Conservation (phyloP, 2,797 vertebrate genomes). For the Sus cebifrons region DNA sequence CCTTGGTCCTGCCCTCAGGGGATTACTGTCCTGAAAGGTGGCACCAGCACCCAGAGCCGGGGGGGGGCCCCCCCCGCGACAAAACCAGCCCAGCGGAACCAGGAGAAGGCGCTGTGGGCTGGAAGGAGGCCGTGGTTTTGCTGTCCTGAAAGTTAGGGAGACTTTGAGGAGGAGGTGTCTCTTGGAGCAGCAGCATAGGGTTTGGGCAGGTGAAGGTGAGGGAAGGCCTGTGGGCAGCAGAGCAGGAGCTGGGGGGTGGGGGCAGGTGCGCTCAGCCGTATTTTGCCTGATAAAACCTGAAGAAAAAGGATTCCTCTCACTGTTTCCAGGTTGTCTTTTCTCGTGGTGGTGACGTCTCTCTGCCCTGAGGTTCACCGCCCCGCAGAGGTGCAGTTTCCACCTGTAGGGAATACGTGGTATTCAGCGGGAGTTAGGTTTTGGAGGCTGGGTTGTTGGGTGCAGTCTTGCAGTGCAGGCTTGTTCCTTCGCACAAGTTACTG, state of each 20-base stretch:
- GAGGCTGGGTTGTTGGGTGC: too few species aligned
- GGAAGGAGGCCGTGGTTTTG: not conserved
- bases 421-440: not conserved
- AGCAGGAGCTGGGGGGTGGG: not conserved
- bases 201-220: not conserved
- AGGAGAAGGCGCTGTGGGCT: not conserved
- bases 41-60: not conserved
- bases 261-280: accelerated
- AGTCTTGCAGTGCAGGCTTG: not conserved
- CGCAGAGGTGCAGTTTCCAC: not conserved
- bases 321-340: not conserved
- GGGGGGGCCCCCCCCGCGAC: too few species aligned
- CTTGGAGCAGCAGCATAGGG: not conserved
- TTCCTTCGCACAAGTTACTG: not conserved
- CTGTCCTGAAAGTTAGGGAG: accelerated
- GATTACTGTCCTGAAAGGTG: not conserved
- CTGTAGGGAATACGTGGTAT: not conserved
- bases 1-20: not conserved
- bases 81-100: too few species aligned
- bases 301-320: too few species aligned
- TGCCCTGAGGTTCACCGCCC: not conserved
- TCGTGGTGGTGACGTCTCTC: not conserved
- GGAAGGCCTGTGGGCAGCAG: not conserved
- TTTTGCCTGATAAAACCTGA: not conserved
- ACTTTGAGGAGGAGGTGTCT: not conserved